A percentile compares a stretch with the other conserved stretches of the same genome.
Conservation (phyloP, 2,113 vertebrate genomes). For the Tamias sibiricus region DNA sequence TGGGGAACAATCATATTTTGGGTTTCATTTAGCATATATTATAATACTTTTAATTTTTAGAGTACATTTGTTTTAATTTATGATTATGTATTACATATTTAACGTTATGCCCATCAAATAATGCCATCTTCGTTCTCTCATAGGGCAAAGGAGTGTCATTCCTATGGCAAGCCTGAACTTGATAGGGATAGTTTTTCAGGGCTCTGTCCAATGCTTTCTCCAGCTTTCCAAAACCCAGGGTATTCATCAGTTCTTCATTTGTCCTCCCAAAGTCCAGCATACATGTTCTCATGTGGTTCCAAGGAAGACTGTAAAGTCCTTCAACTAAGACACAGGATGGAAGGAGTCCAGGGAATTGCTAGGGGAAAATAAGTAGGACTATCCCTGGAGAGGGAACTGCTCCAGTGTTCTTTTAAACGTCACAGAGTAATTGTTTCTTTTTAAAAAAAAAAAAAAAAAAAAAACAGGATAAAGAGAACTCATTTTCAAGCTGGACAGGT, state of each 20-base stretch:
- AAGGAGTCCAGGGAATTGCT: constrained; percentile 49
- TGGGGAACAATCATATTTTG: neutral
- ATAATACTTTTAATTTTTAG: neutral
- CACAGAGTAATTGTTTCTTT: constrained; percentile 63
- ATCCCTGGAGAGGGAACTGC: constrained; percentile 60
- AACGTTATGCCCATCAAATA: neutral
- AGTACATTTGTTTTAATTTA: neutral
- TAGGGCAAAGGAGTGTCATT: neutral
- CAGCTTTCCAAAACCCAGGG: neutral
- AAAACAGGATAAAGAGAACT: constrained; percentile 57
- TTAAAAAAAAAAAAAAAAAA: neutral
- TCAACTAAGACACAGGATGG: neutral
- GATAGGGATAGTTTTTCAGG: neutral
- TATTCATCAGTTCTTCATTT: neutral
- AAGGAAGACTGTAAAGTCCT: neutral
- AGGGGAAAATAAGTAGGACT: constrained; percentile 21
- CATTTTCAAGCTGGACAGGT: constrained; percentile 23
- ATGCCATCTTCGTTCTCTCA: neutral
- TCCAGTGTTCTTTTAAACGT: constrained; percentile 73
- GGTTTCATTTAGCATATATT: neutral
- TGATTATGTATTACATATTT: neutral
- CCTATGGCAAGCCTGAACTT: neutral
- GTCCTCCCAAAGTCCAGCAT: neutral
- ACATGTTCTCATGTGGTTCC: neutral
- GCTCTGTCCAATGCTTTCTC: neutral